Conservation (phyloP, 2,888 invertebrate species). For the Cataglyphis rosenhaueri region DNA sequence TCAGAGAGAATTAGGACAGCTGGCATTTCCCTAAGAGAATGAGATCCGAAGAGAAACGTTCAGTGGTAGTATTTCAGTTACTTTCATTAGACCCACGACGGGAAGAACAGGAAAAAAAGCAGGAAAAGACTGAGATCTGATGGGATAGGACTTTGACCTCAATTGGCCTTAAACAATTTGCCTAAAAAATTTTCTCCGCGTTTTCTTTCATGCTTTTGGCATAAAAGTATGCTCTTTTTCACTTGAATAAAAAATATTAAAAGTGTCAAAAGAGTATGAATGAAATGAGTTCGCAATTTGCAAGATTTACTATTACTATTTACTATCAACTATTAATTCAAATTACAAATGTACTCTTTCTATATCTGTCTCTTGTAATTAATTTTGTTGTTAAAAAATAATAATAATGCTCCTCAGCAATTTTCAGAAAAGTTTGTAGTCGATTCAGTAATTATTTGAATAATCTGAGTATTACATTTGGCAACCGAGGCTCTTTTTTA, state of each 20-base stretch:
- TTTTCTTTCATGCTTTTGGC: neutral
- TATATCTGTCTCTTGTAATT: neutral
- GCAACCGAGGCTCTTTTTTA: neutral
- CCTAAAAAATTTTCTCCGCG: constrained; percentile 57
- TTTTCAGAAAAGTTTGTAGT: neutral
- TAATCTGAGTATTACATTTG: constrained; percentile 6
- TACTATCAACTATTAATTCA: neutral
- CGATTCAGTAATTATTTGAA: neutral
- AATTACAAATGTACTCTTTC: neutral
- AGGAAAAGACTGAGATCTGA: constrained; percentile 12
- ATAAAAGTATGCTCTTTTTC: neutral
- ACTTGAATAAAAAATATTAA: neutral
- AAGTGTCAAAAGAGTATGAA: neutral
- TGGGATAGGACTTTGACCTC: constrained; percentile 62
- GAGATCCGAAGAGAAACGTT: constrained; percentile 67
- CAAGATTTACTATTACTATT: neutral
- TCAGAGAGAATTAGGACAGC: constrained; percentile 47
- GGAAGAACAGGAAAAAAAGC: constrained; percentile 9
- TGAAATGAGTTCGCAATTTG: neutral
- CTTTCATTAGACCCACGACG: constrained; percentile 68
- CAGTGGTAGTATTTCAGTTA: constrained; percentile 72
- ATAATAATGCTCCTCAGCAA: neutral
- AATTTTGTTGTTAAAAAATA: neutral
- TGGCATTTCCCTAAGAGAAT: constrained; percentile 70
- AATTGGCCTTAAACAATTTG: constrained; percentile 70